Percentiles rank a stretch among this genome's conserved stretches.
Evolutionary conservation across 2,888 invertebrate genomes (phyloP).

Genomic region (Plutella xylostella): DNA sequence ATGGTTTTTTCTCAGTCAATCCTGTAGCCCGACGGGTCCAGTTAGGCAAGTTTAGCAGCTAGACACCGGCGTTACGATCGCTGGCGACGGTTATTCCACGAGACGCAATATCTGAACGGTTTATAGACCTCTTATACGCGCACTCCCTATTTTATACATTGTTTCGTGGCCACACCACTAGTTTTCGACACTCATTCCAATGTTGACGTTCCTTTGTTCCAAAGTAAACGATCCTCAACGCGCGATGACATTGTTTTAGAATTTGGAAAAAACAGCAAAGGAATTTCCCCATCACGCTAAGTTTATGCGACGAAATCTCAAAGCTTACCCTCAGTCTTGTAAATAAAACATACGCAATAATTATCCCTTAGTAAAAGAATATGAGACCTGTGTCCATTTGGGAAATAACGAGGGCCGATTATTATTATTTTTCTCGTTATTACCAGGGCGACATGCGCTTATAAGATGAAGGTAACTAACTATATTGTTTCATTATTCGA

Average conservation of each 20-base stretch:
- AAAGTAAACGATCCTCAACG: no score
- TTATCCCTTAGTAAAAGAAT: no score
- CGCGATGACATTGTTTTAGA: no score
- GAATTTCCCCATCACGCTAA: no score
- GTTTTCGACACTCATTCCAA: no score
- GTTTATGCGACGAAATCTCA: no score
- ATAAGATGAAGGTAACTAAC: conserved; percentile 59
- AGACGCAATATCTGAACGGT: conserved; percentile 53
- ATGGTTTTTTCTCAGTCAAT: no score
- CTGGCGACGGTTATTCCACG: conserved; percentile 52
- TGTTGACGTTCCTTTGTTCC: no score
- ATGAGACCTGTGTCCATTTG: background rate
- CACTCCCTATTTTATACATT: conserved; percentile 44
- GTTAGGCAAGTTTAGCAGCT: conserved; percentile 68
- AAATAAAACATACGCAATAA: no score
- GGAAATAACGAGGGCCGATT: background rate
- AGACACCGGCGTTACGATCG: conserved; percentile 63
- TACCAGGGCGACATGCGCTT: conserved; percentile 54
- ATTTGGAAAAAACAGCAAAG: no score
- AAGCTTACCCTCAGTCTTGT: no score
- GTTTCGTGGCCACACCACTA: conserved; percentile 26
- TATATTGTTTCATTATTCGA: conserved; percentile 61
- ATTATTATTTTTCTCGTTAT: conserved; percentile 19
- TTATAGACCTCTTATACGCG: conserved; percentile 38
- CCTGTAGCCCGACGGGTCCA: no score